A percentile compares a stretch with the other conserved stretches of the same genome.
Conservation (phyloP, 2,797 vertebrate species). For the Salarias fasciatus region DNA sequence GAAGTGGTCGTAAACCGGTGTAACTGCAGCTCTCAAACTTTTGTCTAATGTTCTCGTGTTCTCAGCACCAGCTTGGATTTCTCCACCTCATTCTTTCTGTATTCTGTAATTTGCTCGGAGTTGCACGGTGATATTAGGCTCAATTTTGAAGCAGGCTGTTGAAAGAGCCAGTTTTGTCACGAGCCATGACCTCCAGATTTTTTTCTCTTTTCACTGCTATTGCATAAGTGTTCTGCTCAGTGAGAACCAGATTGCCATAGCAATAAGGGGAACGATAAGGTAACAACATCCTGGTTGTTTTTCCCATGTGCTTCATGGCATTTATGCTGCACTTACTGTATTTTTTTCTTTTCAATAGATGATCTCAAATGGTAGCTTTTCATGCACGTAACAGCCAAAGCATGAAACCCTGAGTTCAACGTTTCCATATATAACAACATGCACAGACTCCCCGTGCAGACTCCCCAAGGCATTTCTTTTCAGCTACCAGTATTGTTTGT, state of each 20-base stretch:
- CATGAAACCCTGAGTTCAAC: conserved; percentile 4
- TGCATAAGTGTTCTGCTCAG: conserved; percentile 25
- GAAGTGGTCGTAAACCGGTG: conserved; percentile 68
- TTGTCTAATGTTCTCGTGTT: conserved; percentile 43
- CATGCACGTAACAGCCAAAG: not conserved
- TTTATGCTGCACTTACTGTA: not conserved
- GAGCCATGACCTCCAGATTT: conserved; percentile 32
- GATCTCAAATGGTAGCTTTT: not conserved
- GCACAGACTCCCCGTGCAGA: conserved; percentile 9
- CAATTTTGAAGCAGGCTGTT: conserved; percentile 24
- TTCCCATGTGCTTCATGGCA: no score
- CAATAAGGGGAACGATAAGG: not conserved
- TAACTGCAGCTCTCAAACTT: conserved; percentile 51
- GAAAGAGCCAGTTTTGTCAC: conserved; percentile 24
- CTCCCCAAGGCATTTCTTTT: conserved; percentile 8
- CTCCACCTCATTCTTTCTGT: conserved; percentile 17
- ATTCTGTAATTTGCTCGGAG: conserved; percentile 38
- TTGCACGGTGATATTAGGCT: conserved; percentile 16
- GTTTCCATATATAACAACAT: conserved; percentile 3
- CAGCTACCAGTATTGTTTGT: conserved; percentile 46
- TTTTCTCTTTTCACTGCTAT: conserved; percentile 14
- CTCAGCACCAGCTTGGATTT: conserved; percentile 19
- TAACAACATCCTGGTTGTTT: not conserved
- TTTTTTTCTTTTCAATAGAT: no score
- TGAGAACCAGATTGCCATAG: not conserved